phyloP scores from a whole-genome alignment of 2,113 vertebrate genomes.

The Bos taurus region ARS-UCD2.0 NC_037329.1:39244501-39245000 shows the following conservation, averaged over 20 bases:
- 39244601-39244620: neutral
- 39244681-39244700: neutral
- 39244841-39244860: neutral
- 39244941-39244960: neutral
- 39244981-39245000: neutral
- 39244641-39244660: neutral
- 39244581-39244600: neutral
- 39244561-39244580: neutral
- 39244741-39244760: neutral
- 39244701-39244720: neutral
- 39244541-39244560: neutral
- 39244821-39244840: neutral
- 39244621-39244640: neutral
- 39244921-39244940: neutral
- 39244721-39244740: neutral
- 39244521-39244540: neutral
- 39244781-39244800: neutral
- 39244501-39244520: neutral
- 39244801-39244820: neutral
- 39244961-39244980: neutral
- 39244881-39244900: neutral
- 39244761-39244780: neutral
- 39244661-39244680: neutral
- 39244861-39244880: neutral
- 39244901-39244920: neutral